Percentiles rank a stretch among this genome's conserved stretches.
These are phyloP conservation scores for Osedax frankpressi DNA, from an alignment of 2,888 invertebrate species.

Conservation along the genomic window DNA sequence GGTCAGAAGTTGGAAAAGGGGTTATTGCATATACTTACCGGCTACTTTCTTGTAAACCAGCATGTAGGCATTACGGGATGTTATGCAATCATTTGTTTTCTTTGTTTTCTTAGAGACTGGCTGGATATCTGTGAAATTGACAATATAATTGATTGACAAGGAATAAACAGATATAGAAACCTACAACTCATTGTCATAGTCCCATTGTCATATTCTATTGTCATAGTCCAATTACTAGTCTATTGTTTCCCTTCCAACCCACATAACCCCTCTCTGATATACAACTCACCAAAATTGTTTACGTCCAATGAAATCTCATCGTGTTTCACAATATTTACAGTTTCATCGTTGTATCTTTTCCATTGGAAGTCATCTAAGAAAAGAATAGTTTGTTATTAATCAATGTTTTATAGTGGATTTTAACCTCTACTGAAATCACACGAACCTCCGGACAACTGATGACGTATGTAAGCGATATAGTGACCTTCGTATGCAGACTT, in stretches of 20 bases:
- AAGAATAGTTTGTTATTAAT: background rate
- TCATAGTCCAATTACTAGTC: too few relatives aligned
- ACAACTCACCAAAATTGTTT: background rate
- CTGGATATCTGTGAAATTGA: background rate
- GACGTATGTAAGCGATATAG: background rate
- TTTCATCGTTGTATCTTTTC: background rate
- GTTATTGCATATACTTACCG: too few relatives aligned
- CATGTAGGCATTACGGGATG: background rate
- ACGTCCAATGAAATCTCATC: background rate
- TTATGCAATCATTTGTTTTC: background rate
- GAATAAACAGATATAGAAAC: background rate
- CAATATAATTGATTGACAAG: background rate
- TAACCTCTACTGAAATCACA: too few relatives aligned
- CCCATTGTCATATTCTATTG: too few relatives aligned
- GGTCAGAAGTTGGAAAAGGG: too few relatives aligned
- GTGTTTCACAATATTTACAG: background rate
- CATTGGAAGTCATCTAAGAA: background rate
- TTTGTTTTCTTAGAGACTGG: background rate
- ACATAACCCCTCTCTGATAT: too few relatives aligned
- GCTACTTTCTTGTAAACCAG: background rate
- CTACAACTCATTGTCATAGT: too few relatives aligned
- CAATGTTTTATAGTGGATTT: background rate
- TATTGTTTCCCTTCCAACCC: too few relatives aligned
- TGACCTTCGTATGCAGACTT: background rate
- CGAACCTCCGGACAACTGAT: background rate